These are phyloP conservation scores for Procambarus virginalis DNA, from an alignment of 1,140 invertebrate species.

Conservation along the genomic window DNA sequence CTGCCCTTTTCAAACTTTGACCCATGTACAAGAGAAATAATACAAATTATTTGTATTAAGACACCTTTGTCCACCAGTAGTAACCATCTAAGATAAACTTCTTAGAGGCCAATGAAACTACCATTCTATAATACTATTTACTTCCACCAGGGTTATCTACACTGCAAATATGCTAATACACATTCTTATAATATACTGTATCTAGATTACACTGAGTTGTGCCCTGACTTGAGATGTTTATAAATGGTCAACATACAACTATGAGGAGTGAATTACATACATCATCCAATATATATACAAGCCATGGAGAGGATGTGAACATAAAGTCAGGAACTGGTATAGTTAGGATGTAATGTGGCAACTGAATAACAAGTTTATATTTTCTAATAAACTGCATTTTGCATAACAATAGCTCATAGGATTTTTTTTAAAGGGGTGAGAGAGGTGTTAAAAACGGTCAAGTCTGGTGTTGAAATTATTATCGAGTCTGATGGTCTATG, in stretches of 20 bases:
- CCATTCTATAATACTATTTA: constrained; percentile 3
- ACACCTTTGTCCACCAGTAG: constrained; percentile 27
- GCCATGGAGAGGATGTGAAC: neutral
- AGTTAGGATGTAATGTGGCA: no score
- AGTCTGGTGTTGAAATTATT: no score
- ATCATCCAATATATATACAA: neutral
- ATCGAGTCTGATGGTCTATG: no score
- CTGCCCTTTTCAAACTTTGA: constrained; percentile 4
- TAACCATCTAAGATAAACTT: constrained; percentile 16
- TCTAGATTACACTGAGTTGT: neutral
- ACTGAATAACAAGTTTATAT: no score
- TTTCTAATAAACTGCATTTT: no score
- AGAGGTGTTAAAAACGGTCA: no score
- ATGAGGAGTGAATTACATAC: neutral
- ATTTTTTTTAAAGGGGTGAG: no score
- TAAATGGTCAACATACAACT: neutral
- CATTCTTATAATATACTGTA: neutral
- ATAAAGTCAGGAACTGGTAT: no score
- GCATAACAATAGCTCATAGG: no score
- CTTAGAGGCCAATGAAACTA: constrained; percentile 42
- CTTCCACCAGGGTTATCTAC: constrained; percentile 5
- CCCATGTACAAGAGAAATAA: neutral
- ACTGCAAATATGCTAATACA: neutral
- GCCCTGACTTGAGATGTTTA: neutral
- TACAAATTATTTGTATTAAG: neutral